Percentiles rank a stretch among this genome's conserved stretches.
Evolutionary conservation across 1,140 invertebrate genomes (phyloP).

Genomic region (Leguminivora glycinivorella): DNA sequence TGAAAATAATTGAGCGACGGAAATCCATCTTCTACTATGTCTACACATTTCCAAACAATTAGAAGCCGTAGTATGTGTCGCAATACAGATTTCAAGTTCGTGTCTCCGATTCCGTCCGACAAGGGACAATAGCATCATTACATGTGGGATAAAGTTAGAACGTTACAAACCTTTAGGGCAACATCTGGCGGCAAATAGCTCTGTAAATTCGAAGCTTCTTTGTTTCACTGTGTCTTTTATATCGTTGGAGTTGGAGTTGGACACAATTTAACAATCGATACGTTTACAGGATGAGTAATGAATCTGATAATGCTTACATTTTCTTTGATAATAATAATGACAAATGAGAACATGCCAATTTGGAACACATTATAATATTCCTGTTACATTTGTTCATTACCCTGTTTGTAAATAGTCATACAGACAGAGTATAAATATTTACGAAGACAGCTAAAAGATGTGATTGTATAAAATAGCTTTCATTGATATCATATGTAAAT

Average conservation of each 20-base stretch:
- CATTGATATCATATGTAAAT: not conserved
- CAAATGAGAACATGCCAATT: not conserved
- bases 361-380: not conserved
- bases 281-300: slow-evolving; percentile 2
- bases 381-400: not conserved
- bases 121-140: slow-evolving; percentile 28
- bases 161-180: slow-evolving; percentile 27
- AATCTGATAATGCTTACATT: not conserved
- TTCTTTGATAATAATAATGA: not conserved
- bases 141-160: slow-evolving; percentile 28
- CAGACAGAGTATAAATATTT: not conserved
- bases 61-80: not conserved
- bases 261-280: slow-evolving; percentile 2
- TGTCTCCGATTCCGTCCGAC: slow-evolving; percentile 14
- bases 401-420: not conserved
- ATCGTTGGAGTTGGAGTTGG: too few relatives aligned
- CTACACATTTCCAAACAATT: not conserved
- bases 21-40: not conserved
- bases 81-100: slow-evolving; percentile 9
- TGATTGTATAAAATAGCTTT: not conserved
- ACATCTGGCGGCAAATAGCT: slow-evolving; percentile 22
- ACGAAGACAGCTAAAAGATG: not conserved
- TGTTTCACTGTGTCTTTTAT: slow-evolving; percentile 10
- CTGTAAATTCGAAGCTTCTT: slow-evolving; percentile 14
- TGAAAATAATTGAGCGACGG: not conserved